Evolutionary conservation across 2,797 vertebrate genomes (phyloP), one percentile per base, ranked within the genome.

Genomic region (Phataginus tricuspis): DNA sequence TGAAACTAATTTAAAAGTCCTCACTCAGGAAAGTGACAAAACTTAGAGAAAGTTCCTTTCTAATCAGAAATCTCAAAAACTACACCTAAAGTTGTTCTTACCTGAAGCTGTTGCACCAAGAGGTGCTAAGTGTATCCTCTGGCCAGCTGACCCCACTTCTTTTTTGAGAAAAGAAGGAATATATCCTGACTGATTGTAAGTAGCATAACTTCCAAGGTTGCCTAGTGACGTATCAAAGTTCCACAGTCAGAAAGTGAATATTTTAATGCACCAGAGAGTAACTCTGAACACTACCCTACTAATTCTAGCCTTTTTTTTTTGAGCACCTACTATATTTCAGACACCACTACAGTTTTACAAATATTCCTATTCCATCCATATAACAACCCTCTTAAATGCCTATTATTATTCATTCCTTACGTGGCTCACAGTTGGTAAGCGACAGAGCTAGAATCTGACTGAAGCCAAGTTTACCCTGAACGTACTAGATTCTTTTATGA

Each of bases 131-230:
- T 99, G 99, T 98, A 99, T 99, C 96, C 99, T 99, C 96, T 99
- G 99, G 88, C 99, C 99, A 91, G 99, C 98, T 21, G 99, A 99
- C 88, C 99, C 99, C 97, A 99, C 99, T 97, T 99, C 99, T 98
- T 99, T 99, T 98, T 99, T 99, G 95, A 99, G 99, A 98, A 99
- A 99, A 49, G 99, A 99, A 71, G 99, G 99, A 42, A 98, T 98
- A 72, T 99, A 99, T 96, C 98, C 97, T 92, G 97, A 77, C 53
- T 98, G 91, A 87, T 95, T 98, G 91, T 98, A 98, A 96, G 98
- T 64, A 66, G 96, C 94, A 75, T 96, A 97, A 71, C 97, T 98
- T 94, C 98, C 98, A 92, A 97, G 77, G 93, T 98, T 98, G 97
- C 98, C 99, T 99, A 97, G 85, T 93, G 96, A 93, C 0, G 49